Conservation (phyloP, 2,797 vertebrate species). For the Megalops cyprinoides region DNA sequence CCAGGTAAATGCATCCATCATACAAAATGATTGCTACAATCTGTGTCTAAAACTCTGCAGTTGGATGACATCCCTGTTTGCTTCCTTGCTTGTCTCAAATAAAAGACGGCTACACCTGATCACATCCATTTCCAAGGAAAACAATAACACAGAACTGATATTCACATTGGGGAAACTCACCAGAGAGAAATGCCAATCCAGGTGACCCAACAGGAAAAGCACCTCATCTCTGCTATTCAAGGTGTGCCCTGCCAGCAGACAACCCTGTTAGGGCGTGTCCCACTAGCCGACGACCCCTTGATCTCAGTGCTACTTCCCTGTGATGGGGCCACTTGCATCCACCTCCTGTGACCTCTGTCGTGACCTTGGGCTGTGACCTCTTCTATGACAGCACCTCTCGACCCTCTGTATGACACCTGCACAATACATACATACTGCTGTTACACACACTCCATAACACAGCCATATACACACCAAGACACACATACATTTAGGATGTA, state of each 20-base stretch:
- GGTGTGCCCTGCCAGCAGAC: constrained; percentile 15
- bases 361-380: background rate
- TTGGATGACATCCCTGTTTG: background rate
- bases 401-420: constrained; percentile 4
- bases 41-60: background rate
- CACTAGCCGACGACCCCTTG: constrained; percentile 2
- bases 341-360: background rate
- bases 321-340: background rate
- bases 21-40: background rate
- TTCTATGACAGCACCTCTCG: background rate
- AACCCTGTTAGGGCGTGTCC: background rate
- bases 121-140: background rate
- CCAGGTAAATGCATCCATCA: background rate
- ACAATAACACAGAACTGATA: background rate
- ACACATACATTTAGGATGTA: background rate
- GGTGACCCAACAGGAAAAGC: constrained; percentile 14
- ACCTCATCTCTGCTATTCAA: constrained; percentile 26
- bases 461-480: too few relatives aligned
- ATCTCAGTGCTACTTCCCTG: constrained; percentile 17
- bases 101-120: background rate
- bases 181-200: constrained; percentile 22
- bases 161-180: constrained; percentile 20
- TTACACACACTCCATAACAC: too few relatives aligned
- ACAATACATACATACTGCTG: background rate
- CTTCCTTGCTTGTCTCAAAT: background rate